These are phyloP conservation scores for Chrysodeixis includens DNA, from an alignment of 2,888 invertebrate species.

Conservation along the genomic window DNA sequence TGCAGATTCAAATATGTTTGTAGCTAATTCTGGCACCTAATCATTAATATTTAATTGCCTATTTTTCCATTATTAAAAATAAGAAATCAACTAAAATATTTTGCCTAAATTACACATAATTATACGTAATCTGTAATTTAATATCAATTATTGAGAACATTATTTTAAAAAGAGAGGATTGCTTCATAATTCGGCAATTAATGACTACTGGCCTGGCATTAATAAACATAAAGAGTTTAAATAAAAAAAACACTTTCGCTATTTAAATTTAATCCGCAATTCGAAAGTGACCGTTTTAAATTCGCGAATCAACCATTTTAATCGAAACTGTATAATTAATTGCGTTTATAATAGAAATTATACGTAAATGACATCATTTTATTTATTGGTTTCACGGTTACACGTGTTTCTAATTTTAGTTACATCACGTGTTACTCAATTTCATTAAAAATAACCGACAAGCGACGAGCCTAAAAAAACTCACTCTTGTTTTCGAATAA, in stretches of 20 bases:
- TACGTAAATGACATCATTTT: slow-evolving; percentile 34
- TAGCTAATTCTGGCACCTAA: too few species aligned
- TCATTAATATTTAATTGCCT: too few species aligned
- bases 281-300: slow-evolving; percentile 48
- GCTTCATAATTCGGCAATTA: slow-evolving; percentile 32
- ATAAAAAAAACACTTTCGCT: slow-evolving; percentile 45
- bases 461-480: neutral
- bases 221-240: slow-evolving; percentile 40
- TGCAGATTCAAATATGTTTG: too few species aligned
- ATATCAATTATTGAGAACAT: neutral
- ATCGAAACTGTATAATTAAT: slow-evolving; percentile 40
- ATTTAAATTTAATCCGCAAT: slow-evolving; percentile 45
- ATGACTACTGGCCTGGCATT: slow-evolving; percentile 25
- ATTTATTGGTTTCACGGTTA: neutral
- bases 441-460: neutral
- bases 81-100: neutral
- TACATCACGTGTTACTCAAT: neutral
- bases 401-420: neutral
- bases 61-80: neutral
- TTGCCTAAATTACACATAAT: neutral
- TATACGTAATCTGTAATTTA: slow-evolving; percentile 3
- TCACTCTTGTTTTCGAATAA: neutral
- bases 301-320: slow-evolving; percentile 30
- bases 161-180: slow-evolving; percentile 11
- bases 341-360: slow-evolving; percentile 30